A percentile compares a stretch with the other conserved stretches of the same genome.
These are phyloP conservation scores for Capromys pilorides DNA, from an alignment of 2,797 vertebrate species.

Conservation along the genomic window DNA sequence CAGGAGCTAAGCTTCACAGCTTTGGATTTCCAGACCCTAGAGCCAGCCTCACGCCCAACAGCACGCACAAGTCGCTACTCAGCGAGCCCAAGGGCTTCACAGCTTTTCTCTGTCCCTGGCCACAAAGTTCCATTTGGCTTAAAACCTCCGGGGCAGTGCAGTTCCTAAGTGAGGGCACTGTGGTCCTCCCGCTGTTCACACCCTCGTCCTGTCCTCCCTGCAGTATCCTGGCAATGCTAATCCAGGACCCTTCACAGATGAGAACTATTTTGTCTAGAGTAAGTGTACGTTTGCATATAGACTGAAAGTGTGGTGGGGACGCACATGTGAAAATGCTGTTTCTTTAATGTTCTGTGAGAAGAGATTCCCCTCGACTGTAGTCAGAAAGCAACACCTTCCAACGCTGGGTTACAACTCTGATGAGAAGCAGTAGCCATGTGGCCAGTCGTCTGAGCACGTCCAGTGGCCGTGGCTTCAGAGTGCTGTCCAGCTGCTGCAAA, in stretches of 20 bases:
- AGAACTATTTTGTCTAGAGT: background rate
- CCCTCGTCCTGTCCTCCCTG: accelerated
- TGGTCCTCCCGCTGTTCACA: background rate
- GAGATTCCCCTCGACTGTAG: background rate
- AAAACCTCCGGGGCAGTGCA: background rate
- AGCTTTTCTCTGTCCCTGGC: background rate
- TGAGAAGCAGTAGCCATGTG: slow-evolving; percentile 28
- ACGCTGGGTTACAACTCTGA: background rate
- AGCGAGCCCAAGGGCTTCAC: background rate
- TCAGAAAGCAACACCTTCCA: background rate
- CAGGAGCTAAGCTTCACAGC: background rate
- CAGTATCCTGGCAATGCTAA: background rate
- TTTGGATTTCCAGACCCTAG: background rate
- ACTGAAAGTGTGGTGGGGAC: background rate
- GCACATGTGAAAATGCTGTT: background rate
- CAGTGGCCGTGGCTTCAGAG: background rate
- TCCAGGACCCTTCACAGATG: background rate
- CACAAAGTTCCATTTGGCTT: background rate
- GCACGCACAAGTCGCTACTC: background rate
- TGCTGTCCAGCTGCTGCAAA: background rate
- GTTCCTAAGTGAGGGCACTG: background rate
- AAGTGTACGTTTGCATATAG: background rate
- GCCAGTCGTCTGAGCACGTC: background rate
- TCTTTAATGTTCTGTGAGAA: background rate
- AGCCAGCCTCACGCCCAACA: background rate